phyloP scores from a whole-genome alignment of 2,113 vertebrate genomes.

The Phaethornis superciliosus region DNA sequence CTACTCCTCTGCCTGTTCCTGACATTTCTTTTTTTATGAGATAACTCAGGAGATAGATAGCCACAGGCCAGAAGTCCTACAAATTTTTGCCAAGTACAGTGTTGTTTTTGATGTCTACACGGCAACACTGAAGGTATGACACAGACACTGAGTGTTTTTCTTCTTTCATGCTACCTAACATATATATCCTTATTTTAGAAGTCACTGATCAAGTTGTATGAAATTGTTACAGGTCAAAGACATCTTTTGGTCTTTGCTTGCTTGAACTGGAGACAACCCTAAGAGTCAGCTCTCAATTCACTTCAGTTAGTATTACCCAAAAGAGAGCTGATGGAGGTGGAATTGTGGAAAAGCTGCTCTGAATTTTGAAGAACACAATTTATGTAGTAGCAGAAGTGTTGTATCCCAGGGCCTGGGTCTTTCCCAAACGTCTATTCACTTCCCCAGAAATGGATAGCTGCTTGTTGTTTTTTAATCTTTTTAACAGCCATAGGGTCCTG shows the following conservation, averaged over 20 bases:
- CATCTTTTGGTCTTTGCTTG: neutral
- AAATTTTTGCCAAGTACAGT: neutral
- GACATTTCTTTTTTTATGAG: neutral
- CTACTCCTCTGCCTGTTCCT: neutral
- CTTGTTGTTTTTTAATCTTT: slow-evolving; percentile 14
- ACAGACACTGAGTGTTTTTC: neutral
- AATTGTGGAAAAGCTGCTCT: neutral
- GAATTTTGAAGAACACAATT: neutral
- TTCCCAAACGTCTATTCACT: neutral
- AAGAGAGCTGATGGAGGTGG: neutral
- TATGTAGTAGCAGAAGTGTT: neutral
- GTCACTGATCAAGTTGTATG: neutral
- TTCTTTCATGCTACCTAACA: neutral
- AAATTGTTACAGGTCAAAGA: neutral
- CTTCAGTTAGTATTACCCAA: neutral
- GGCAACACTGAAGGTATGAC: neutral
- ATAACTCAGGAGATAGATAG: neutral
- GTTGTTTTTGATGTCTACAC: neutral
- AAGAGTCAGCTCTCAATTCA: neutral
- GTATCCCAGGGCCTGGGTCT: neutral
- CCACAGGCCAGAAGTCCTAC: neutral
- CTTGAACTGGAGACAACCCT: neutral
- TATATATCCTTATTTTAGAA: neutral
- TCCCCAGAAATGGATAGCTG: neutral
- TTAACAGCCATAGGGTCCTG: slow-evolving; percentile 1